Conservation (phyloP, 2,113 vertebrate species). For the Penelope pileata region DNA sequence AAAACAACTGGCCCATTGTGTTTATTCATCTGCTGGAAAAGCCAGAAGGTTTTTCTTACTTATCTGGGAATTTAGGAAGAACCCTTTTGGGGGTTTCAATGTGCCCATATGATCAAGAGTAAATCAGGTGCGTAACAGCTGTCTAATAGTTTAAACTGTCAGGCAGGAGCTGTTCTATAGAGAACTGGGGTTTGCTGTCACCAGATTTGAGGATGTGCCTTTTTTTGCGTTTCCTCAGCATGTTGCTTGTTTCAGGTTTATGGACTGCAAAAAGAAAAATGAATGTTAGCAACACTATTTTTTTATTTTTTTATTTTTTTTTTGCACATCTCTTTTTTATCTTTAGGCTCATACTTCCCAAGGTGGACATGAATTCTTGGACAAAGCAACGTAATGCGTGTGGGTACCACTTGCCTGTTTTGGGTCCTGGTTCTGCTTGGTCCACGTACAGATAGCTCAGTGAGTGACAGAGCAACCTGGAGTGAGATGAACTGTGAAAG, state of each 20-base stretch:
- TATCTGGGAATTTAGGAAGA: not conserved
- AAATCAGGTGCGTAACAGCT: not conserved
- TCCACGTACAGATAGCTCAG: not conserved
- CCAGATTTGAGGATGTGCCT: not conserved
- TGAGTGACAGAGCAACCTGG: not conserved
- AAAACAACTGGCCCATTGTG: not conserved
- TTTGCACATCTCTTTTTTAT: not conserved
- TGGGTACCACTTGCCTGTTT: not conserved
- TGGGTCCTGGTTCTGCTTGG: not conserved
- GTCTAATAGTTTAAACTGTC: not conserved
- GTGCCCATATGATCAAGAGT: not conserved
- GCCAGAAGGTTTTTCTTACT: not conserved
- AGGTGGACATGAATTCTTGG: not conserved
- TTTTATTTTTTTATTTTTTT: not conserved
- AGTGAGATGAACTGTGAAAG: not conserved
- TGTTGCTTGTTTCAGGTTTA: not conserved
- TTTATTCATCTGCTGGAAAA: conserved; percentile 7
- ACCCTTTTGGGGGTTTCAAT: not conserved
- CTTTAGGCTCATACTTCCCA: not conserved
- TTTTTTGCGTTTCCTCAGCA: not conserved
- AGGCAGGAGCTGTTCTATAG: not conserved
- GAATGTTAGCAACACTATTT: fast-evolving
- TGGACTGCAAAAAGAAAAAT: not conserved
- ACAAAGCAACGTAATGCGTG: not conserved
- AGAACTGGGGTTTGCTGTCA: not conserved